Percentiles rank a stretch among this genome's conserved stretches.
phyloP scores from a whole-genome alignment of 2,888 invertebrate genomes.

The Cephus pulcher region DNA sequence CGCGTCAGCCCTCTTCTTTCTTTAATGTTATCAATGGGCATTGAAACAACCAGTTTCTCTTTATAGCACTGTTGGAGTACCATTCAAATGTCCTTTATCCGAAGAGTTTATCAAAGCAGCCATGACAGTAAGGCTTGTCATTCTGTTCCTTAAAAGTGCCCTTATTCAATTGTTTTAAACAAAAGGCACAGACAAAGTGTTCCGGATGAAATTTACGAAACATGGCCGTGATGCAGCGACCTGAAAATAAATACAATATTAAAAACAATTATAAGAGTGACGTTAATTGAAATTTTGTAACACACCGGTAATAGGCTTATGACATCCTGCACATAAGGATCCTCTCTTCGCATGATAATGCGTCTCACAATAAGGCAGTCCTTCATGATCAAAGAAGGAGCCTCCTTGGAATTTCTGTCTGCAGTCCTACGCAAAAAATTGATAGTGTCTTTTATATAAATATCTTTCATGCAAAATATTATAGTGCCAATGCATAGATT shows the following conservation, averaged over 20 bases:
- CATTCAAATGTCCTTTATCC: slow-evolving; percentile 70
- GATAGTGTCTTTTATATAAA: neutral
- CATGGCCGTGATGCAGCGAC: slow-evolving; percentile 99
- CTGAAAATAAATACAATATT: slow-evolving; percentile 47
- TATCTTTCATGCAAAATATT: neutral
- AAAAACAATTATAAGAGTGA: neutral
- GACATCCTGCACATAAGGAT: slow-evolving; percentile 97
- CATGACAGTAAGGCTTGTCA: slow-evolving; percentile 98
- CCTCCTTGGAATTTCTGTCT: slow-evolving; percentile 96
- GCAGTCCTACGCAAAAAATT: slow-evolving; percentile 83
- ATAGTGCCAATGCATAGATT: slow-evolving; percentile 6
- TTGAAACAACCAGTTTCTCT: neutral
- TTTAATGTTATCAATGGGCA: neutral
- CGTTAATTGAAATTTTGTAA: neutral
- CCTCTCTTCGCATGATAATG: slow-evolving; percentile 98
- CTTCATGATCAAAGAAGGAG: slow-evolving; percentile 98
- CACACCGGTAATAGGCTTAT: slow-evolving; percentile 91
- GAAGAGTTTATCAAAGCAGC: slow-evolving; percentile 97
- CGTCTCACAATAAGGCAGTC: slow-evolving; percentile 97
- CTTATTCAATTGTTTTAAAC: slow-evolving; percentile 96
- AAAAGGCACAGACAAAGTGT: slow-evolving; percentile 99
- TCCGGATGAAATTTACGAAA: slow-evolving; percentile 99
- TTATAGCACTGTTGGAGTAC: neutral
- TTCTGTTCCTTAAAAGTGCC: slow-evolving; percentile 99
- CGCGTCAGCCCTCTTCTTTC: neutral